Percentiles rank a stretch among this genome's conserved stretches.
These are phyloP conservation scores for Eupithecia tripunctaria DNA, from an alignment of 2,888 invertebrate species.

Conservation along the genomic window DNA sequence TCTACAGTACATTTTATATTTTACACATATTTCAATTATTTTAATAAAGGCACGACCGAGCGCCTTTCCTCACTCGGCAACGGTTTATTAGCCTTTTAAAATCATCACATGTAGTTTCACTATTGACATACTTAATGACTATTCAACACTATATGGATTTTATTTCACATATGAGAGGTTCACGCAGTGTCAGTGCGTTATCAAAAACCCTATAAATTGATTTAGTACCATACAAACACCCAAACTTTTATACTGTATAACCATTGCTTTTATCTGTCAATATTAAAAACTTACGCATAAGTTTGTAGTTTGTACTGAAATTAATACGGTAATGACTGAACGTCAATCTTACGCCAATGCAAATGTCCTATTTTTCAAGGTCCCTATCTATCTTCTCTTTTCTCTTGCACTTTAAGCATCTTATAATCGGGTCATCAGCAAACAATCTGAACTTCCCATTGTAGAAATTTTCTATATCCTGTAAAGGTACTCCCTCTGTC, in stretches of 20 bases:
- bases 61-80: background rate
- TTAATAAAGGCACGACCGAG: background rate
- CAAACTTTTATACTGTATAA: background rate
- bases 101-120: background rate
- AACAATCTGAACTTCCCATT: slow-evolving; percentile 65
- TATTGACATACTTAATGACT: too few relatives aligned
- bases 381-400: slow-evolving; percentile 6
- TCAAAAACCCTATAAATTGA: too few relatives aligned
- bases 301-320: background rate
- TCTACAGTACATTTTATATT: background rate
- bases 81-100: background rate
- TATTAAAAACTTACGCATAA: background rate
- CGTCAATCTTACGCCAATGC: background rate
- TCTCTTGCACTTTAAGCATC: slow-evolving; percentile 59
- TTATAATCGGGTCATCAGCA: slow-evolving; percentile 68
- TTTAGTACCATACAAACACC: background rate
- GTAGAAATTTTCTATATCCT: slow-evolving; percentile 78
- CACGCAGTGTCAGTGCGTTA: too few relatives aligned
- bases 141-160: too few relatives aligned
- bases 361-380: slow-evolving; percentile 8
- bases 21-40: too few relatives aligned
- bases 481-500: slow-evolving; percentile 77
- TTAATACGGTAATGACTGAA: background rate
- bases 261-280: background rate
- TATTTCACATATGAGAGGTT: too few relatives aligned